Conservation (phyloP, 2,888 invertebrate species). For the Heliconius charithonia region DNA sequence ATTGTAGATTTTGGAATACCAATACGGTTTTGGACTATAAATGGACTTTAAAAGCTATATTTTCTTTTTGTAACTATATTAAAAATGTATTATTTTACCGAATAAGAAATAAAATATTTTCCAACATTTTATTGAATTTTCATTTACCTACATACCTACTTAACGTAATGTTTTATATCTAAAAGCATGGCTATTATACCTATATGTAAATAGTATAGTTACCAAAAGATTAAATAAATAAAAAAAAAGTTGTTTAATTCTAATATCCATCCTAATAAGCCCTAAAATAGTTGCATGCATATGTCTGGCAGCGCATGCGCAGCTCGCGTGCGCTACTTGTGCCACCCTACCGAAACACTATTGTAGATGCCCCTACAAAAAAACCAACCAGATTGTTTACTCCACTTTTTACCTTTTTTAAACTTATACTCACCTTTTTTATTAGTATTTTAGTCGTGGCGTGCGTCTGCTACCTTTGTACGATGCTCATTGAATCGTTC, state of each 20-base stretch:
- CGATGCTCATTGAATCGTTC: constrained; percentile 72
- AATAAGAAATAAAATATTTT: neutral
- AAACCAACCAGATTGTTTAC: constrained; percentile 81
- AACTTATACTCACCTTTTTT: constrained; percentile 75
- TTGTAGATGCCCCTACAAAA: constrained; percentile 66
- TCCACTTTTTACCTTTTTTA: constrained; percentile 81
- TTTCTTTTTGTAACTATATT: neutral
- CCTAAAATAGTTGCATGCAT: constrained; percentile 53
- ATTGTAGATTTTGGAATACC: neutral
- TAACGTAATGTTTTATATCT: neutral
- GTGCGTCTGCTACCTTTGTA: constrained; percentile 74
- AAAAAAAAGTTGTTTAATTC: constrained; percentile 1
- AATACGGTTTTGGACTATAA: neutral
- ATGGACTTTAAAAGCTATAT: neutral
- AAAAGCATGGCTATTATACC: neutral
- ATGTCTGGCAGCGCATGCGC: constrained; percentile 52
- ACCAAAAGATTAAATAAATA: too few relatives aligned
- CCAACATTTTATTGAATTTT: neutral
- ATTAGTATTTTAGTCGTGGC: constrained; percentile 74
- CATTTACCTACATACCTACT: neutral
- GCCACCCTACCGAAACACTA: constrained; percentile 70
- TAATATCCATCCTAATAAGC: constrained; percentile 31
- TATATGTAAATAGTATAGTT: too few relatives aligned
- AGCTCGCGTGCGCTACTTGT: constrained; percentile 64
- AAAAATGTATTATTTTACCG: neutral